Evolutionary conservation across 2,797 vertebrate genomes (phyloP), one percentile per base, ranked within the genome.

Genomic region (Coilia nasus): DNA sequence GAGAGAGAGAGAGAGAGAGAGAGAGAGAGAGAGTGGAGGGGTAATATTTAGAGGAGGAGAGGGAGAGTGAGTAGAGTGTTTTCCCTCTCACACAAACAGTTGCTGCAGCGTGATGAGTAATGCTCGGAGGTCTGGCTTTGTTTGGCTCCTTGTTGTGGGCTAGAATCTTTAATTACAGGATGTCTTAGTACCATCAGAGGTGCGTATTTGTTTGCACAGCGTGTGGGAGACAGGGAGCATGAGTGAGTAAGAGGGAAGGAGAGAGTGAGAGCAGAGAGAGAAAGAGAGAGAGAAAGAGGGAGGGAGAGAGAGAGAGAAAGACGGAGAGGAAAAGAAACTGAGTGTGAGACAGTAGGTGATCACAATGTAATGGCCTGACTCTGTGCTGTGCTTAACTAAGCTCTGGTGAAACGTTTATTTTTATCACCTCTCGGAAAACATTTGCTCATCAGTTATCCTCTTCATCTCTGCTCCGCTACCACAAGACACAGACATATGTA

Each of bases 181-280:
- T 92, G 91, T 93, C 93, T 93, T 93, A 93, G 93, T 93, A 93
- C 89, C 93, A 92, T 95, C 90, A 85, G 92, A 92, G 91, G 92
- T 92, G 91, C 91, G 88, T 94, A 94, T 96, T 95, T 96, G 95
- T 95, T 95, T 95, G 93, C 87, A 81, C 90, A 92, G 91, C 89
- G 80, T 84, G 85, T 81, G 81, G 92, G 92, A 93, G 92, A 41
- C 64, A 31, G 64, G 31, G 31, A 41, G 67, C 31, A 14, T 6
- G 67, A 35, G 7, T 19, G 67, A 75, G 67, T 35, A 9, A 35
- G 50, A 14, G 50, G 7, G 50, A 54, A 14, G 14, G 50, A 54
- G 50, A 54, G 50, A 54, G 80, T 83, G 85, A 80, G 81, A 93
- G 92, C 25, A 31, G 64, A 5, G 31, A 41, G 31, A 75, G 67